Conservation (phyloP, 1,140 invertebrate species). For the Rhyacophila brunnea region DNA sequence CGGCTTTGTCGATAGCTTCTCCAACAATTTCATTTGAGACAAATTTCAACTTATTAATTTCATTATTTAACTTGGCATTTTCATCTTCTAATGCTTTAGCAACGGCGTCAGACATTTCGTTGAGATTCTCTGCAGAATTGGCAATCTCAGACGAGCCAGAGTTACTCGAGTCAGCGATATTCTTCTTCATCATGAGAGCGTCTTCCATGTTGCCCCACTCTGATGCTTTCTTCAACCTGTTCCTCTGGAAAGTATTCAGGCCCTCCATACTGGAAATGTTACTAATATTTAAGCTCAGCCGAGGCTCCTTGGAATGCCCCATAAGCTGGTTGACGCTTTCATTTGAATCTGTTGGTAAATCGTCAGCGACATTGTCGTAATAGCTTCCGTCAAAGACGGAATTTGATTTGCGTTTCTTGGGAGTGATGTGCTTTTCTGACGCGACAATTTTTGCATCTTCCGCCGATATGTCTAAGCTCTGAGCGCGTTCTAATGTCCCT, state of each 20-base stretch:
- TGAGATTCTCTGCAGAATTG: constrained; percentile 36
- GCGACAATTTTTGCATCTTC: constrained; percentile 54
- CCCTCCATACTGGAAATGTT: constrained; percentile 59
- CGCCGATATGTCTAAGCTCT: constrained; percentile 77
- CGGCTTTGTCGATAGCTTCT: constrained; percentile 17
- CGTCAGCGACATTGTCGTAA: constrained; percentile 45
- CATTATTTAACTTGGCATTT: constrained; percentile 20
- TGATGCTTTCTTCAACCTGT: constrained; percentile 68
- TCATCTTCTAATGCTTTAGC: constrained; percentile 32
- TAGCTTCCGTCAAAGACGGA: constrained; percentile 53
- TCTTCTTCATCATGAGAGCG: constrained; percentile 58
- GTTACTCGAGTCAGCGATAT: constrained; percentile 43
- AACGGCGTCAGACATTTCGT: constrained; percentile 7
- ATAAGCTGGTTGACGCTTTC: constrained; percentile 44
- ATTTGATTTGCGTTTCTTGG: constrained; percentile 67
- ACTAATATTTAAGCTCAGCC: constrained; percentile 56
- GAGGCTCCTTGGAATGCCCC: constrained; percentile 61
- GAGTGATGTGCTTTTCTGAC: constrained; percentile 56
- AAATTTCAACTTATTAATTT: constrained; percentile 27
- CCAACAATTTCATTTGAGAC: constrained; percentile 4
- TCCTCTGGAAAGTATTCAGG: constrained; percentile 64
- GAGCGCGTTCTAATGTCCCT: constrained; percentile 72
- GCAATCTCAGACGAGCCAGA: constrained; percentile 49
- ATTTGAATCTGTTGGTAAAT: constrained; percentile 44
- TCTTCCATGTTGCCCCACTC: constrained; percentile 77